phyloP scores from a whole-genome alignment of 2,888 invertebrate species.

The Gymnocheta viridis region DNA sequence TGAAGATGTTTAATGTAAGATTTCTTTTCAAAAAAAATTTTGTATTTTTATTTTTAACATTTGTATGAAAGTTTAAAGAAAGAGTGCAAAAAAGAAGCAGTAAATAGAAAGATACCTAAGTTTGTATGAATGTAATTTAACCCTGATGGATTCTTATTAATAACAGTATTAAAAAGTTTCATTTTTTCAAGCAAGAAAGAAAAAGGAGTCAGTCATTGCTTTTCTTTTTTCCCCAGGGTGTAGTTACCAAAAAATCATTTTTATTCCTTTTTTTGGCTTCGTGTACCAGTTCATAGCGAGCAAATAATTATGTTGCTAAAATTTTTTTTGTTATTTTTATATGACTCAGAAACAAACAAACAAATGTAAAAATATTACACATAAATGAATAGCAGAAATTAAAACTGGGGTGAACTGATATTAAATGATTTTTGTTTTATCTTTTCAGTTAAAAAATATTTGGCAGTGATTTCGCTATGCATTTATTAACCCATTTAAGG shows the following conservation, averaged over 20 bases:
- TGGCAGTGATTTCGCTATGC: constrained; percentile 12
- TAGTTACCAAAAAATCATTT: constrained; percentile 60
- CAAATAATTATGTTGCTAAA: constrained; percentile 60
- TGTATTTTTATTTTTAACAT: constrained; percentile 38
- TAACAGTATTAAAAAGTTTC: constrained; percentile 65
- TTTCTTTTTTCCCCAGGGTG: constrained; percentile 59
- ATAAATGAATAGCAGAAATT: constrained; percentile 51
- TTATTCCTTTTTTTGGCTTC: constrained; percentile 6
- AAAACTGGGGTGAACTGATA: constrained; percentile 41
- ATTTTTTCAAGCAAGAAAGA: constrained; percentile 6
- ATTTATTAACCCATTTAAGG: constrained; percentile 36
- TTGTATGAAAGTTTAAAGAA: constrained; percentile 44
- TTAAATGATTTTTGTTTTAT: constrained; percentile 32
- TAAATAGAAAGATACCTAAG: constrained; percentile 9
- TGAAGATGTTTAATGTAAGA: constrained; percentile 55
- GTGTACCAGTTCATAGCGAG: constrained; percentile 52
- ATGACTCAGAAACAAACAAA: constrained; percentile 31
- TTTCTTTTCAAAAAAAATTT: constrained; percentile 30
- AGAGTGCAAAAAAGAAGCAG: neutral
- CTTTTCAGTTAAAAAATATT: neutral
- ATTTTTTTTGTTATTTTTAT: constrained; percentile 33
- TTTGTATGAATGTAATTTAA: constrained; percentile 58
- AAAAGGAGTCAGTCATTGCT: constrained; percentile 47
- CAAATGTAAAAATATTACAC: constrained; percentile 27
- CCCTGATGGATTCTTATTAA: constrained; percentile 68